Evolutionary conservation across 37 sponge, comb jelly and placozoan genomes (phyloP).

Genomic region (Chondrilla cf. caribensis): DNA sequence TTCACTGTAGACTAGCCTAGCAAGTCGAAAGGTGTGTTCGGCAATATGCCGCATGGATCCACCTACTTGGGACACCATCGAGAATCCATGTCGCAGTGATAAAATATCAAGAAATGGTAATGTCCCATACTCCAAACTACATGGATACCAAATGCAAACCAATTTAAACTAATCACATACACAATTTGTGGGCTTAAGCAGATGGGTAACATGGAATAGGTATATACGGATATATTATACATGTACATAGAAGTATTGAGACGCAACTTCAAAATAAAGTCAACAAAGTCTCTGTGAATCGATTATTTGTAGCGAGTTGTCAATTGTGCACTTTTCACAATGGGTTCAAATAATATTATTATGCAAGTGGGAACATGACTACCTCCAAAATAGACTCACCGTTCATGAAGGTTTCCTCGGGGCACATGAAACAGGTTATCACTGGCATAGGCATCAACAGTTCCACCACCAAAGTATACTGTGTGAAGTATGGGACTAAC

Average conservation of each 20-base stretch:
- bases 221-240: too few species aligned
- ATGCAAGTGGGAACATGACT: background rate
- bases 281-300: too few species aligned
- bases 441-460: slow-evolving; percentile 64
- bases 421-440: slow-evolving; percentile 48
- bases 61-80: slow-evolving; percentile 41
- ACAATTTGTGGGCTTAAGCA: too few species aligned
- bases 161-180: background rate
- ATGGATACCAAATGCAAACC: background rate
- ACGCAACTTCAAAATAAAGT: too few species aligned
- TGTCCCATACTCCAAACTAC: slow-evolving; percentile 90
- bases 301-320: background rate
- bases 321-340: background rate
- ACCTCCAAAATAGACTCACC: slow-evolving; percentile 29
- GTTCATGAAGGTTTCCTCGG: slow-evolving; percentile 55
- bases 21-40: slow-evolving; percentile 74
- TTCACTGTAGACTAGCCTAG: slow-evolving; percentile 28
- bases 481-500: slow-evolving; percentile 28
- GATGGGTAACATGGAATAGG: too few species aligned
- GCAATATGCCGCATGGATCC: slow-evolving; percentile 47
- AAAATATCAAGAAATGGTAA: slow-evolving; percentile 81
- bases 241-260: too few species aligned
- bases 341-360: background rate
- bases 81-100: slow-evolving; percentile 83
- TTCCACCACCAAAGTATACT: slow-evolving; percentile 90